Conservation (phyloP, 2,797 vertebrate species). For the Sebastolobus alascanus region DNA sequence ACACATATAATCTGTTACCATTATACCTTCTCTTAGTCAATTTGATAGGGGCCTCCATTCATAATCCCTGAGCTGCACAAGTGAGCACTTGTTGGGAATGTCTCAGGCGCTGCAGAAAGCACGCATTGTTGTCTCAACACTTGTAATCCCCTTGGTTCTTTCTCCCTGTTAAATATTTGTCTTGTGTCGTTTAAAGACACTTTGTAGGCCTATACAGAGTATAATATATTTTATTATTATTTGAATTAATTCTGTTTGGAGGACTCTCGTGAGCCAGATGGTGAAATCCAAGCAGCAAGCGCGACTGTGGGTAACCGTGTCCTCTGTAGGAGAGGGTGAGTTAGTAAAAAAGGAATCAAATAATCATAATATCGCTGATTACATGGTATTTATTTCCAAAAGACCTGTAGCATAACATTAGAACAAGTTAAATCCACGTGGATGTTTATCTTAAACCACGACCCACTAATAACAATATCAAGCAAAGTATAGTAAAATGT, state of each 20-base stretch:
- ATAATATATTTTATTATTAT: neutral
- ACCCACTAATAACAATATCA: neutral
- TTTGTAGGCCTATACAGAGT: neutral
- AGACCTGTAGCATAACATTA: neutral
- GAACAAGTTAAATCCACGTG: neutral
- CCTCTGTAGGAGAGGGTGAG: neutral
- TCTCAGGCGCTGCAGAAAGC: slow-evolving; percentile 51
- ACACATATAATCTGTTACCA: slow-evolving; percentile 36
- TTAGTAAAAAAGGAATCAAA: neutral
- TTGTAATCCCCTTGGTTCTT: slow-evolving; percentile 34
- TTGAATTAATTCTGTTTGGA: neutral
- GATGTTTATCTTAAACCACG: neutral
- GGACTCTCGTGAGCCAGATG: neutral
- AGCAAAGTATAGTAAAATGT: neutral
- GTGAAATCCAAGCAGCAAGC: neutral
- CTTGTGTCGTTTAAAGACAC: slow-evolving; percentile 5
- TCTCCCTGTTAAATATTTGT: slow-evolving; percentile 12
- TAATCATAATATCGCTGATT: neutral
- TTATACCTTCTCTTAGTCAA: slow-evolving; percentile 40
- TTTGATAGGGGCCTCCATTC: slow-evolving; percentile 50
- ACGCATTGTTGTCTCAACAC: slow-evolving; percentile 47
- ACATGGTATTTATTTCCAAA: neutral
- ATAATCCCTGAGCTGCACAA: slow-evolving; percentile 62
- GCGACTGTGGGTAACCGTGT: neutral
- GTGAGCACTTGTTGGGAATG: slow-evolving; percentile 76